Percentiles rank a stretch among this genome's conserved stretches.
These are phyloP conservation scores for Neuroterus valhalla DNA, from an alignment of 1,140 invertebrate genomes.

Conservation along the genomic window DNA sequence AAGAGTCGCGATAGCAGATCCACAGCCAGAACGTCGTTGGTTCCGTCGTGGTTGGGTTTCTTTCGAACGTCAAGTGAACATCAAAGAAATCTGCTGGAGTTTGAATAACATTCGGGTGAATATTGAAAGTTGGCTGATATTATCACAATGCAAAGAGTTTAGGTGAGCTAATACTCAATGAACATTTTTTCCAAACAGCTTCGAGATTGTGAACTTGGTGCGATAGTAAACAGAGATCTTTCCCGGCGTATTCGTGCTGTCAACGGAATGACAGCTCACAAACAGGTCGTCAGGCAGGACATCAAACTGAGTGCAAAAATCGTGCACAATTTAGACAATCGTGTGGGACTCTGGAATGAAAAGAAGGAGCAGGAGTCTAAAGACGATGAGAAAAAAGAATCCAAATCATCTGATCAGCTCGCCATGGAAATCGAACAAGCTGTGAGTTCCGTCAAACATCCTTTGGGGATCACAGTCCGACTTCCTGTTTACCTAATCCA, in stretches of 20 bases:
- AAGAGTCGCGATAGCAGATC: constrained; percentile 97
- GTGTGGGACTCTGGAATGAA: constrained; percentile 86
- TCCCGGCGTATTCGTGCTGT: constrained; percentile 93
- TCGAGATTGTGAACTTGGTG: constrained; percentile 93
- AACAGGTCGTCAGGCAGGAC: constrained; percentile 92
- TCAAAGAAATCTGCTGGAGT: constrained; percentile 99
- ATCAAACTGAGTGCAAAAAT: constrained; percentile 96
- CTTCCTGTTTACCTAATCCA: too few species aligned
- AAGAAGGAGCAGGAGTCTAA: constrained; percentile 64
- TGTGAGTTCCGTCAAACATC: too few species aligned
- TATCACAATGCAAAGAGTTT: too few species aligned
- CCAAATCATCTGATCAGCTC: constrained; percentile 40
- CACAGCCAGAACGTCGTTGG: constrained; percentile 95
- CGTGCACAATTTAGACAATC: constrained; percentile 94
- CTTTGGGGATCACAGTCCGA: too few species aligned
- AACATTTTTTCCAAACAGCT: constrained; percentile 76
- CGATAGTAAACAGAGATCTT: constrained; percentile 95
- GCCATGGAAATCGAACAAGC: constrained; percentile 63
- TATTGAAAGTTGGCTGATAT: constrained; percentile 25
- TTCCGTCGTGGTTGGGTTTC: constrained; percentile 98
- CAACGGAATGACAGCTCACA: constrained; percentile 94
- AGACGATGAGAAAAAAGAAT: constrained; percentile 56
- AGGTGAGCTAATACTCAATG: too few species aligned
- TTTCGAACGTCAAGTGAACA: constrained; percentile 96
- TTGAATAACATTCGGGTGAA: constrained; percentile 94